Evolutionary conservation across 2,113 vertebrate species (phyloP).

Genomic region (Serilophus lunatus): DNA sequence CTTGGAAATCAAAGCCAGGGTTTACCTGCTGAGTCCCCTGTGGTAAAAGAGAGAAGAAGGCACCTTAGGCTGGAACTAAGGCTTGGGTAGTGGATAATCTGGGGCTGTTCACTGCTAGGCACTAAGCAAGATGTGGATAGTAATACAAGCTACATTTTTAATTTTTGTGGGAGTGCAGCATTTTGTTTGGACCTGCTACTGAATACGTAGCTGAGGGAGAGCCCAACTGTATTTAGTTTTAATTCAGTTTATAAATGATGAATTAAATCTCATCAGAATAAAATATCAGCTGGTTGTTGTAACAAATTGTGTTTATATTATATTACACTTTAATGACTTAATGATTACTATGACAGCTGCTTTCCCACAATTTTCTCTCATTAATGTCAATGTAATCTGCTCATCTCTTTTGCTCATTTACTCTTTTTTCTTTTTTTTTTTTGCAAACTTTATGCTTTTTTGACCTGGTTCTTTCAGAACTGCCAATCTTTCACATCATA

Average conservation of each 20-base stretch:
- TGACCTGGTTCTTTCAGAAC: not conserved
- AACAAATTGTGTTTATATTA: not conserved
- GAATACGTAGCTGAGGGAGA: not conserved
- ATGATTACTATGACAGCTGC: not conserved
- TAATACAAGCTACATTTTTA: not conserved
- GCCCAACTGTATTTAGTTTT: not conserved
- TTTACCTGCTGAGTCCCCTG: not conserved
- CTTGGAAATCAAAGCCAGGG: not conserved
- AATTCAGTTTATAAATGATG: not conserved
- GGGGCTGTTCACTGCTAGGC: not conserved
- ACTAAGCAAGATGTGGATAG: accelerated
- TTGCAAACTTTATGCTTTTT: not conserved
- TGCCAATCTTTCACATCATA: not conserved
- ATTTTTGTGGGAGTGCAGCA: not conserved
- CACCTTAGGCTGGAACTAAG: accelerated
- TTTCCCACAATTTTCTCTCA: not conserved
- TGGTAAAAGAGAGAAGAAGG: not conserved
- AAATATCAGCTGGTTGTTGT: not conserved
- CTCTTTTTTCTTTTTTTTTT: not conserved
- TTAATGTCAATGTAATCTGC: not conserved
- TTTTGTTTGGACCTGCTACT: not conserved
- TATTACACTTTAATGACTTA: not conserved
- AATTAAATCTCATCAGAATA: not conserved
- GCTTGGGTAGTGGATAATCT: accelerated
- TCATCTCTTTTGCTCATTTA: not conserved